These are phyloP conservation scores for Platygyra sinensis DNA, from an alignment of 64 coral and sea anemone species.

Conservation along the genomic window DNA sequence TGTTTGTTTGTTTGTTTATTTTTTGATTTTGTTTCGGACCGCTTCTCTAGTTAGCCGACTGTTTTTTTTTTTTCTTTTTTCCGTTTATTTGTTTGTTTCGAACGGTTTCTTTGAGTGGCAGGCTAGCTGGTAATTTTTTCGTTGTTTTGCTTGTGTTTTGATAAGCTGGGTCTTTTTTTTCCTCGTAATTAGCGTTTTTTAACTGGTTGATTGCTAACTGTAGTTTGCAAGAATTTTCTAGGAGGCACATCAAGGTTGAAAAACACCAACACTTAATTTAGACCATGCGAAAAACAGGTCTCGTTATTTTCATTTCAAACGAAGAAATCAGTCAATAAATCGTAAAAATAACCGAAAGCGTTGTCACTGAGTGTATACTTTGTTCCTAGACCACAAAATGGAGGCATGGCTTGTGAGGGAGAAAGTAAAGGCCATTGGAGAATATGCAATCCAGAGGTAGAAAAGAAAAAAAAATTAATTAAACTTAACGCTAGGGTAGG, in stretches of 20 bases:
- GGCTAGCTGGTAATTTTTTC: background rate
- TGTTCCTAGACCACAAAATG: constrained; percentile 42
- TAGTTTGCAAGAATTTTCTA: no score
- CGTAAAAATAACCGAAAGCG: no score
- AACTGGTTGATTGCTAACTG: no score
- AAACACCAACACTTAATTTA: no score
- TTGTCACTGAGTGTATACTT: background rate
- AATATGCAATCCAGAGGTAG: constrained; percentile 48
- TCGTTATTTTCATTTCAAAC: no score
- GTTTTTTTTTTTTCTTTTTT: background rate
- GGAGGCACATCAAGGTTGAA: no score
- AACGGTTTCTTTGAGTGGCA: background rate
- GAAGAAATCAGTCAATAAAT: no score
- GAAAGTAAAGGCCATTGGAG: constrained; percentile 27
- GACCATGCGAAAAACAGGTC: no score
- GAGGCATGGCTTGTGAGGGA: constrained; percentile 41
- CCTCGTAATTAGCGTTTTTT: background rate
- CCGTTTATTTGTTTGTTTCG: background rate
- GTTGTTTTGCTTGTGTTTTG: background rate
- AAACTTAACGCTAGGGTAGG: no score
- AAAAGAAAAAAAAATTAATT: background rate
- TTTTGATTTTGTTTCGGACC: background rate
- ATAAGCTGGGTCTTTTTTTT: background rate
- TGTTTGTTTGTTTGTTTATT: no score
- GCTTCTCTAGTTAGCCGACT: background rate